phyloP scores from a whole-genome alignment of 2,797 vertebrate genomes.

The Phrynocephalus guinanensis region DNA sequence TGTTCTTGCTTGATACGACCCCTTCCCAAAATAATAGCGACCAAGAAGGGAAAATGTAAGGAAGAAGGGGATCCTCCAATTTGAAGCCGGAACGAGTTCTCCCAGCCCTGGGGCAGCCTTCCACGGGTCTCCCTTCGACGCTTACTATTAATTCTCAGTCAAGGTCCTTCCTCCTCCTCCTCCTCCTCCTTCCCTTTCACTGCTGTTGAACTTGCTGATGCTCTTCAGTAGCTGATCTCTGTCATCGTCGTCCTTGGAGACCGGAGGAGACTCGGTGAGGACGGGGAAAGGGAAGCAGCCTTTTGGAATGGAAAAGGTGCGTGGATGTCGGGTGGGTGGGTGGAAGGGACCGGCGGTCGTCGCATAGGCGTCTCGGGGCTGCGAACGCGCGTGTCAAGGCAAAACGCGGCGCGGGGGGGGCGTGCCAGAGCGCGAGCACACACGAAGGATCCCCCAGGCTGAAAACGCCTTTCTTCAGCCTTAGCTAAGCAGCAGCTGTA shows the following conservation, averaged over 20 bases:
- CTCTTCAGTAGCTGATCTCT: constrained; percentile 58
- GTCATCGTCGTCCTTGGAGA: constrained; percentile 65
- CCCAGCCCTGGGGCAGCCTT: constrained; percentile 48
- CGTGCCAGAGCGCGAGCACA: constrained; percentile 25
- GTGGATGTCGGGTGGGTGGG: too few species aligned
- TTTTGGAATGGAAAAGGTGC: constrained; percentile 21
- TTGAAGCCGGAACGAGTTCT: constrained; percentile 28
- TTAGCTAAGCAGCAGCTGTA: constrained; percentile 84
- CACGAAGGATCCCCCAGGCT: constrained; percentile 70
- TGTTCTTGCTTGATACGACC: constrained; percentile 44
- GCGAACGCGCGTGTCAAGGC: too few species aligned
- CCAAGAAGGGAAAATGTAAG: not conserved
- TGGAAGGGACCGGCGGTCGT: constrained; percentile 60
- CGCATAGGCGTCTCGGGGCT: constrained; percentile 58
- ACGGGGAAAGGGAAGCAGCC: constrained; percentile 66
- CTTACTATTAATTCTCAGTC: constrained; percentile 58
- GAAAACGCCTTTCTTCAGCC: constrained; percentile 70
- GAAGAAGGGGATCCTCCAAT: not conserved
- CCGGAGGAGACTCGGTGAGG: constrained; percentile 61
- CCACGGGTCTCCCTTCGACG: constrained; percentile 65
- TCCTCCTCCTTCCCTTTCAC: constrained; percentile 51
- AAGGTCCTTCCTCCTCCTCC: constrained; percentile 53
- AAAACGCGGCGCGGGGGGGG: not conserved
- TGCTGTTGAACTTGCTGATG: constrained; percentile 62
- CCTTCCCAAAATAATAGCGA: not conserved